phyloP scores from a whole-genome alignment of 2,888 invertebrate species.

The Gandaritis pyraliata region DNA sequence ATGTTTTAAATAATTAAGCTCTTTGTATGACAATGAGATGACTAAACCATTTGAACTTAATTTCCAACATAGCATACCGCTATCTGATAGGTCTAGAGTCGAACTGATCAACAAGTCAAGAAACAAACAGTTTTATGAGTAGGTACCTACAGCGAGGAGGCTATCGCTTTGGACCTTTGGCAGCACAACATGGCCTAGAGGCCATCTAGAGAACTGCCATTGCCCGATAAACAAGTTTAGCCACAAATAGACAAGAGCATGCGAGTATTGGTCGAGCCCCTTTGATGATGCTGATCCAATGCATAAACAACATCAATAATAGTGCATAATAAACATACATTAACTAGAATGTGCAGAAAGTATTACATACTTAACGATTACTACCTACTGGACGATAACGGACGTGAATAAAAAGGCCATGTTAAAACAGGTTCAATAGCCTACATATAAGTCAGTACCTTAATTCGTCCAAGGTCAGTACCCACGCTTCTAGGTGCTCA shows the following conservation, averaged over 20 bases:
- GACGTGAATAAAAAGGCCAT: too few relatives aligned
- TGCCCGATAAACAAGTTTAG: conserved; percentile 50
- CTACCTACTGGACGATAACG: too few relatives aligned
- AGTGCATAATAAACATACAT: too few relatives aligned
- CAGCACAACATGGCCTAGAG: conserved; percentile 54
- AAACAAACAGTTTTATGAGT: conserved; percentile 66
- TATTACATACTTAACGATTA: too few relatives aligned
- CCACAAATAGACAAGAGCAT: conserved; percentile 43
- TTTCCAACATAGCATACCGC: conserved; percentile 53
- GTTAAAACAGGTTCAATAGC: too few relatives aligned
- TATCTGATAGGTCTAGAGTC: conserved; percentile 51
- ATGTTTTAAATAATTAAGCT: conserved; percentile 47
- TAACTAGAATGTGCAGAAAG: too few relatives aligned
- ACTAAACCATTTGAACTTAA: conserved; percentile 59
- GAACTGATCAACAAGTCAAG: conserved; percentile 61
- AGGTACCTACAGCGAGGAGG: conserved; percentile 54
- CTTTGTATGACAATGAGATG: conserved; percentile 46
- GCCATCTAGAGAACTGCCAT: too few relatives aligned
- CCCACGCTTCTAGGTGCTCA: too few relatives aligned
- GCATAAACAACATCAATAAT: too few relatives aligned
- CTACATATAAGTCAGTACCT: too few relatives aligned
- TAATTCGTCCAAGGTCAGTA: too few relatives aligned
- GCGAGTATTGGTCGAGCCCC: conserved; percentile 65
- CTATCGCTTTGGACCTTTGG: conserved; percentile 65
- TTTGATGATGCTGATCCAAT: conserved; percentile 41